phyloP scores from a whole-genome alignment of 2,797 vertebrate species.

The Alosa sapidissima region DNA sequence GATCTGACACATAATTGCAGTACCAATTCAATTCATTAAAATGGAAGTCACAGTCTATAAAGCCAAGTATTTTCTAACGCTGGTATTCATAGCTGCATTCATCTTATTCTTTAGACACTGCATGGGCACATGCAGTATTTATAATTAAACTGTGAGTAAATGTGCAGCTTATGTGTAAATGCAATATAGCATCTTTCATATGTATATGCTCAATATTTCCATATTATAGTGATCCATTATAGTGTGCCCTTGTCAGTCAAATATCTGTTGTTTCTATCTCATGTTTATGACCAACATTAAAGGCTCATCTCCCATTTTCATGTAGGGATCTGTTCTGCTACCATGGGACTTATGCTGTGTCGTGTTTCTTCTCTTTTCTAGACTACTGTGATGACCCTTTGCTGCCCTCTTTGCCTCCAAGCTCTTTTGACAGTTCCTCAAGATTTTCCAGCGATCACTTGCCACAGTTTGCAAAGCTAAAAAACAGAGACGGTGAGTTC shows the following conservation, averaged over 20 bases:
- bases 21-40: background rate
- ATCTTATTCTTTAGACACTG: no score
- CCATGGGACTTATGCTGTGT: background rate
- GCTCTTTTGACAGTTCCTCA: conserved; percentile 75
- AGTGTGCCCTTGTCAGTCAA: background rate
- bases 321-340: background rate
- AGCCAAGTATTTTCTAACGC: background rate
- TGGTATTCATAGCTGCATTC: no score
- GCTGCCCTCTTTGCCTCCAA: conserved; percentile 61
- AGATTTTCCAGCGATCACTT: conserved; percentile 69
- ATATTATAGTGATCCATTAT: background rate
- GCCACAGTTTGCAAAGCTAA: conserved; percentile 73
- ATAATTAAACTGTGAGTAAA: background rate
- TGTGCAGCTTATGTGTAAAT: background rate
- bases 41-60: background rate
- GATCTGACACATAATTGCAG: background rate
- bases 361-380: conserved; percentile 46
- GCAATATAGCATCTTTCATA: background rate
- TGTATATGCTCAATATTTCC: background rate
- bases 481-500: conserved; percentile 73
- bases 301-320: background rate
- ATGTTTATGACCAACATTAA: background rate
- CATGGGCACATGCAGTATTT: no score
- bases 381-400: conserved; percentile 73
- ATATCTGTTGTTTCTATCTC: background rate